Evolutionary conservation across 1,140 invertebrate genomes (phyloP).

Genomic region (Bombus picipes): DNA sequence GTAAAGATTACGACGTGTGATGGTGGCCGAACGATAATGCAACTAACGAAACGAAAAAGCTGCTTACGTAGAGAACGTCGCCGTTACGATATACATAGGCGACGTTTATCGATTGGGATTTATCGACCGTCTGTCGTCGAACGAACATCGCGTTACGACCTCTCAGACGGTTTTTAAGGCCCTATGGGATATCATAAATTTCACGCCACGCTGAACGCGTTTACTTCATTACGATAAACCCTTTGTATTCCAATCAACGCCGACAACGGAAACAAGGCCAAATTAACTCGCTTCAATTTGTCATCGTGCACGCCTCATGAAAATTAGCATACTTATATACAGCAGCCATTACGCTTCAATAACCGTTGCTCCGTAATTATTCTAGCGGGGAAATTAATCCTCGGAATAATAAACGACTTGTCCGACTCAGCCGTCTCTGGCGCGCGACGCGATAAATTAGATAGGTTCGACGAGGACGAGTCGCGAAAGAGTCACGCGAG

Average conservation of each 20-base stretch:
- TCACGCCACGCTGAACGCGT: background rate
- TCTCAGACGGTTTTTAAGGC: background rate
- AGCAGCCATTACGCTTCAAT: constrained; percentile 45
- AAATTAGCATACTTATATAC: constrained; percentile 53
- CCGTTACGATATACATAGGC: background rate
- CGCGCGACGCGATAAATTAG: constrained; percentile 41
- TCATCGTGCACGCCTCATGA: constrained; percentile 37
- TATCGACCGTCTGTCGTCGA: background rate
- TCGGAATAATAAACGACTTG: constrained; percentile 49
- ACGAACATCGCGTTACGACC: background rate
- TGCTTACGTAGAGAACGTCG: background rate
- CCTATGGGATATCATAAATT: constrained; percentile 21
- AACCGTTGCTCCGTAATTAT: constrained; percentile 52
- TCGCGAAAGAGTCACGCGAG: constrained; percentile 35
- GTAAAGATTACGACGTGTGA: background rate
- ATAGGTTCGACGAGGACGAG: background rate
- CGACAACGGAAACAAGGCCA: background rate
- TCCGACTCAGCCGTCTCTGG: background rate
- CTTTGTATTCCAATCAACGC: constrained; percentile 42
- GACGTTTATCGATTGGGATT: background rate
- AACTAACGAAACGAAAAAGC: too few species aligned
- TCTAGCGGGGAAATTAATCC: constrained; percentile 53
- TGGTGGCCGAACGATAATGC: too few species aligned
- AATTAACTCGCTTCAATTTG: constrained; percentile 48
- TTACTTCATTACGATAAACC: constrained; percentile 34